A percentile compares a stretch with the other conserved stretches of the same genome.
Evolutionary conservation across 1,140 invertebrate species (phyloP).

Genomic region (Eufriesea mexicana): DNA sequence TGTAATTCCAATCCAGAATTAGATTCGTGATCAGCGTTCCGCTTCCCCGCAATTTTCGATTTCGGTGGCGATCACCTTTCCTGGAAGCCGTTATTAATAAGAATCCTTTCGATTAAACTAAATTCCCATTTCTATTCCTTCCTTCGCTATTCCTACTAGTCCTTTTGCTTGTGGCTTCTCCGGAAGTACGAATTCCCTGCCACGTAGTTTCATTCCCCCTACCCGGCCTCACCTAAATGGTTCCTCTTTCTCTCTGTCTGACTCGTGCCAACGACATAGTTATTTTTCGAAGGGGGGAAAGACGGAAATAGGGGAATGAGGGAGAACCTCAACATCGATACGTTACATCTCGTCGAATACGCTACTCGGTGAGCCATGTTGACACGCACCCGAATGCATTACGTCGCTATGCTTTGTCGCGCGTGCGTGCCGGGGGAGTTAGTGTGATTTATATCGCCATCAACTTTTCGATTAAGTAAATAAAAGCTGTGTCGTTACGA

Average conservation of each 20-base stretch:
- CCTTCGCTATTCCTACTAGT: slow-evolving; percentile 30
- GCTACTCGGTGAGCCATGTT: slow-evolving; percentile 50
- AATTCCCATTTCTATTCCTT: slow-evolving; percentile 51
- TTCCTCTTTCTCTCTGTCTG: slow-evolving; percentile 43
- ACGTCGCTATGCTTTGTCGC: slow-evolving; percentile 22
- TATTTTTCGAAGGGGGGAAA: slow-evolving; percentile 52
- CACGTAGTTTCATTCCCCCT: slow-evolving; percentile 46
- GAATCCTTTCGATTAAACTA: slow-evolving; percentile 48
- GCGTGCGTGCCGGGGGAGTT: slow-evolving; percentile 34
- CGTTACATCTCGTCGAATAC: slow-evolving; percentile 65
- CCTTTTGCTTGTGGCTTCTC: slow-evolving; percentile 54
- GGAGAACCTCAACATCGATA: slow-evolving; percentile 61
- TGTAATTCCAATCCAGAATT: background rate
- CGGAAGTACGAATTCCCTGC: slow-evolving; percentile 50
- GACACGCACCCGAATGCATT: slow-evolving; percentile 63
- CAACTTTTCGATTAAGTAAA: slow-evolving; percentile 55
- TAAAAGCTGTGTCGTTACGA: slow-evolving; percentile 12
- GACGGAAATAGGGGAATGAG: background rate
- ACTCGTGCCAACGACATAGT: slow-evolving; percentile 48
- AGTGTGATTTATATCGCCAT: slow-evolving; percentile 69
- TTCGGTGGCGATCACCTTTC: background rate
- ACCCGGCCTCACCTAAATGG: slow-evolving; percentile 33
- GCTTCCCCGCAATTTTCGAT: slow-evolving; percentile 9
- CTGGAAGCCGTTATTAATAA: slow-evolving; percentile 45
- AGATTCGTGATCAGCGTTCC: background rate